phyloP scores from a whole-genome alignment of 1,140 invertebrate genomes.

The Idris sp. region DNA sequence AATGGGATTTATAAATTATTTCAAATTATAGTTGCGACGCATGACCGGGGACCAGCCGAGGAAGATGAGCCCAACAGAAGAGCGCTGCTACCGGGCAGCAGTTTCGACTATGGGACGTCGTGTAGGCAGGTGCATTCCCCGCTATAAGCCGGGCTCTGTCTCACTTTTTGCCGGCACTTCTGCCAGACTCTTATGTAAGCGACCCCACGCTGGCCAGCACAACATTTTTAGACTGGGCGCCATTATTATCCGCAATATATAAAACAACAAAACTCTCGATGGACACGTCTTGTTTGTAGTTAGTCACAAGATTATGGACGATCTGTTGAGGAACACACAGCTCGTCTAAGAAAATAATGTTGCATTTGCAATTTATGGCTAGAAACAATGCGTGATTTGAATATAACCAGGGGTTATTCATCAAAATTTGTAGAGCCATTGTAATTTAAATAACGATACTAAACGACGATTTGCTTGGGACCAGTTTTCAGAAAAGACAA shows the following conservation, averaged over 20 bases:
- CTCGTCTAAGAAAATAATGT: no score
- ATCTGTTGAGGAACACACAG: constrained; percentile 5
- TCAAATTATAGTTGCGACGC: constrained; percentile 76
- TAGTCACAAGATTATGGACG: constrained; percentile 14
- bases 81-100: constrained; percentile 37
- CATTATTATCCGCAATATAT: constrained; percentile 34
- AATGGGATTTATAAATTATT: constrained; percentile 79
- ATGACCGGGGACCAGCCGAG: no score
- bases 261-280: constrained; percentile 3
- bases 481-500: no score
- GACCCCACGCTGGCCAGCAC: constrained; percentile 40
- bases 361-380: no score
- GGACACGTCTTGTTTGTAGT: constrained; percentile 21
- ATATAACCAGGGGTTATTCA: no score
- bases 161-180: constrained; percentile 35
- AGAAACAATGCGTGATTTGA: no score
- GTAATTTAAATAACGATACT: no score
- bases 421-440: no score
- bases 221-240: constrained; percentile 16
- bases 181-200: constrained; percentile 55
- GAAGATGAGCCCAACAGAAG: constrained; percentile 1
- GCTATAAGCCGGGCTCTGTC: constrained; percentile 23
- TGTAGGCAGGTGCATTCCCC: constrained; percentile 58
- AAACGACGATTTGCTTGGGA: no score
- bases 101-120: constrained; percentile 43